A percentile compares a stretch with the other conserved stretches of the same genome.
These are phyloP conservation scores for Aegithalos caudatus DNA, from an alignment of 2,113 vertebrate species.

Conservation along the genomic window DNA sequence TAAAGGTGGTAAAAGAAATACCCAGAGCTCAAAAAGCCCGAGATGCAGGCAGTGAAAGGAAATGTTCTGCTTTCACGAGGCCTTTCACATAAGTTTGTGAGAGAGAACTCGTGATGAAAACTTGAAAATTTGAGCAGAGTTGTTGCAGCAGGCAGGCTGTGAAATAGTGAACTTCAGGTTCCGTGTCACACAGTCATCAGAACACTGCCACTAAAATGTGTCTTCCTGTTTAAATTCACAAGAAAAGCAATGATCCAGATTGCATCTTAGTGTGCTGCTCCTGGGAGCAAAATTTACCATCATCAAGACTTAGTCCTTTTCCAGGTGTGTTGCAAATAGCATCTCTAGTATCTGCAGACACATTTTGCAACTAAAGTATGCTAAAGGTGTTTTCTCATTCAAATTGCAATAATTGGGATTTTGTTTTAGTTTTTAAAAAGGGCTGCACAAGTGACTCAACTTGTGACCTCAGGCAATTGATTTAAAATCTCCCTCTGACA, in stretches of 20 bases:
- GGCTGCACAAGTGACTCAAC: background rate
- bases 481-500: background rate
- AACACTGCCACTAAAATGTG: background rate
- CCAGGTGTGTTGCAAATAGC: background rate
- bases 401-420: background rate
- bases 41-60: background rate
- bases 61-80: background rate
- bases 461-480: background rate
- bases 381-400: background rate
- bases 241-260: background rate
- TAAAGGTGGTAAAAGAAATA: background rate
- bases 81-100: fast-evolving
- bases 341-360: background rate
- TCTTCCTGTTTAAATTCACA: background rate
- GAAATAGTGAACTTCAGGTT: background rate
- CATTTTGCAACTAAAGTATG: background rate
- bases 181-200: fast-evolving
- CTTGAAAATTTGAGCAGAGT: background rate
- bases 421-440: background rate
- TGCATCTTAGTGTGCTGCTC: background rate
- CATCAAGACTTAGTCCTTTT: background rate
- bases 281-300: background rate
- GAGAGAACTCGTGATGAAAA: background rate
- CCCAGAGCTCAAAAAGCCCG: background rate
- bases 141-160: background rate